phyloP scores from a whole-genome alignment of 1,140 invertebrate species.

The Diploscapter pachys region DNA sequence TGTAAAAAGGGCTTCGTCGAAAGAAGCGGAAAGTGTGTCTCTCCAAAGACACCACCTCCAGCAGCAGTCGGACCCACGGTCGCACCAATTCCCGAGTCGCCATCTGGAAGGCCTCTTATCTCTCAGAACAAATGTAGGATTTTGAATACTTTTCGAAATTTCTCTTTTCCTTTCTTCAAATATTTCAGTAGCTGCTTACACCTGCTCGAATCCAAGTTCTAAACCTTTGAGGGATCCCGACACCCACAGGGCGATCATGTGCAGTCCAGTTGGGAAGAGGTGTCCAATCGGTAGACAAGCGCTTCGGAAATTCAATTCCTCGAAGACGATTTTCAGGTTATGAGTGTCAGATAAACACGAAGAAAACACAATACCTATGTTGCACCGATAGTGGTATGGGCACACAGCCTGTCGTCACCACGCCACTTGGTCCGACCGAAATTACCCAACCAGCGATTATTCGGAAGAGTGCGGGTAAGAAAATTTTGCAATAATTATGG shows the following conservation, averaged over 20 bases:
- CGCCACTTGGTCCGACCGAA: too few relatives aligned
- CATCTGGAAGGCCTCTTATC: not conserved
- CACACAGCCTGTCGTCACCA: too few relatives aligned
- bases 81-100: not conserved
- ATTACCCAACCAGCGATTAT: too few relatives aligned
- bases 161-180: not conserved
- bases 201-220: slow-evolving; percentile 26
- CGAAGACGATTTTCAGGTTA: not conserved
- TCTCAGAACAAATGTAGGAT: too few relatives aligned
- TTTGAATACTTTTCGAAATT: not conserved
- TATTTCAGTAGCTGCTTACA: slow-evolving; percentile 8
- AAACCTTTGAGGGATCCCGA: slow-evolving; percentile 18
- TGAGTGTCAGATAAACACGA: slow-evolving; percentile 33
- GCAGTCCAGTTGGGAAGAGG: slow-evolving; percentile 8
- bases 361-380: slow-evolving; percentile 33
- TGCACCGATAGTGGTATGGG: slow-evolving; percentile 17
- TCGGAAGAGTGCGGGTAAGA: too few relatives aligned
- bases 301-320: too few relatives aligned
- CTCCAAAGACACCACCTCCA: not conserved
- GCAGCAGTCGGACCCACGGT: slow-evolving; percentile 9
- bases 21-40: slow-evolving; percentile 25
- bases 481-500: slow-evolving; percentile 2
- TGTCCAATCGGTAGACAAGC: slow-evolving; percentile 17
- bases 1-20: slow-evolving; percentile 29
- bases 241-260: slow-evolving; percentile 8